Conservation (phyloP, 2,888 invertebrate genomes). For the Cephus sareptanus region DNA sequence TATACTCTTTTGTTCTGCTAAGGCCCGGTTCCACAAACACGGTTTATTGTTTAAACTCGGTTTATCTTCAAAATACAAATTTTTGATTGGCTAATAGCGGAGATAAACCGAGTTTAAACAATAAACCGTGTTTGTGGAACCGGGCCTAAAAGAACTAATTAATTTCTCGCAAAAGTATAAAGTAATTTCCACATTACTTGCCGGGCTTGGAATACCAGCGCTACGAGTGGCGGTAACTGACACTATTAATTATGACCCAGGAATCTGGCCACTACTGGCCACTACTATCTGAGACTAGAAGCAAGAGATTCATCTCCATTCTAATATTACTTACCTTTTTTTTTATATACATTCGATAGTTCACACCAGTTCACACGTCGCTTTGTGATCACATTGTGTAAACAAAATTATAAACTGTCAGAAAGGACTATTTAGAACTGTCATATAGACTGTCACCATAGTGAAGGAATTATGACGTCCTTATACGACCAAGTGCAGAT, state of each 20-base stretch:
- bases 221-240: neutral
- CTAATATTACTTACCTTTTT: neutral
- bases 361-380: neutral
- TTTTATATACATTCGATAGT: neutral
- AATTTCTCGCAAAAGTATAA: too few species aligned
- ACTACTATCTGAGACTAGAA: neutral
- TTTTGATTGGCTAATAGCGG: too few species aligned
- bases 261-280: neutral
- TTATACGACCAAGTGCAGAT: constrained; percentile 76
- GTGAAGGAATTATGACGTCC: constrained; percentile 67
- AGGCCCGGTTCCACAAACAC: too few species aligned
- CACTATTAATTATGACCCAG: neutral
- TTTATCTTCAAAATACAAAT: too few species aligned
- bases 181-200: neutral
- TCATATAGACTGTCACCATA: neutral
- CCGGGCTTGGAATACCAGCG: neutral
- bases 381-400: neutral
- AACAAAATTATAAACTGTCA: neutral
- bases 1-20: too few species aligned
- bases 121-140: too few species aligned
- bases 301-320: neutral
- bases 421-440: neutral
- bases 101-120: too few species aligned
- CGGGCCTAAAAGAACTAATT: too few species aligned
- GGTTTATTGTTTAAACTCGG: too few species aligned